Conservation (phyloP, 2,888 invertebrate genomes). For the Orthosia gothica region DNA sequence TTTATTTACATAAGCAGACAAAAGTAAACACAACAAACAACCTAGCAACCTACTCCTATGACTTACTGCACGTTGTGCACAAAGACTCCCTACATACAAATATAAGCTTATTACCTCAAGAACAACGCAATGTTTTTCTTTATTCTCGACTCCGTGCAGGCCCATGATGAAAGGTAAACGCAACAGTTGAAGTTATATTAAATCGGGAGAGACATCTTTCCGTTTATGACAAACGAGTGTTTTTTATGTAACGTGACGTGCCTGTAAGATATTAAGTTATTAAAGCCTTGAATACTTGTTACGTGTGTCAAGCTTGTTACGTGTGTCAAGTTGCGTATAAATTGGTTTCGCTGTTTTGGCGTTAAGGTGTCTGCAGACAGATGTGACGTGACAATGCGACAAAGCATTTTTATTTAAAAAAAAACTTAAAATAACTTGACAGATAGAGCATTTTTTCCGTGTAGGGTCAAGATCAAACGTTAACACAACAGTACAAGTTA, state of each 20-base stretch:
- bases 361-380: no score
- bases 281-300: slow-evolving; percentile 2
- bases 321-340: background rate
- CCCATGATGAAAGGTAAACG: slow-evolving; percentile 55
- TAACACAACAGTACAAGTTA: no score
- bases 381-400: no score
- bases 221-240: slow-evolving; percentile 50
- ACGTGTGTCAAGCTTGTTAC: no score
- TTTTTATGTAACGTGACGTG: slow-evolving; percentile 42
- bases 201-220: slow-evolving; percentile 52
- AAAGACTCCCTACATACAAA: background rate
- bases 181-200: slow-evolving; percentile 57
- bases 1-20: no score
- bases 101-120: background rate
- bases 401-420: no score
- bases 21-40: background rate
- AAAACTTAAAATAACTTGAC: no score
- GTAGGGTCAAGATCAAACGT: no score
- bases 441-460: no score
- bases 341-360: slow-evolving; percentile 12
- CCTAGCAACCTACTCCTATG: no score
- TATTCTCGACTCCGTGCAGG: slow-evolving; percentile 24
- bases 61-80: background rate
- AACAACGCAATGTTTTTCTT: slow-evolving; percentile 17
- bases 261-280: slow-evolving; percentile 30